Conservation (phyloP, 2,797 vertebrate genomes). For the Gobio occitaniae region DNA sequence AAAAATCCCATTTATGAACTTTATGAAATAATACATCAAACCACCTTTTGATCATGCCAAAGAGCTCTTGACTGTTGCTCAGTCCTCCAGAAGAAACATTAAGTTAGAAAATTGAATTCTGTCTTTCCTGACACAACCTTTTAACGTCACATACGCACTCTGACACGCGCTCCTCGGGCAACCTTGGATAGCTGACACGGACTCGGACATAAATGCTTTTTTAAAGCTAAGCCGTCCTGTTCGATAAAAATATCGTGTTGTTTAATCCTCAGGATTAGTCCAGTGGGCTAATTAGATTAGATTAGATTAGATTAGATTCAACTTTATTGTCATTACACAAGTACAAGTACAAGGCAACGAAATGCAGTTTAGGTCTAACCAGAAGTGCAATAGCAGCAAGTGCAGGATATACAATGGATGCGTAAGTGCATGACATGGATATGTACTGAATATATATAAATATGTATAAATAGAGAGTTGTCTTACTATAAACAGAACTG, state of each 20-base stretch:
- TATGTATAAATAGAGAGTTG: no score
- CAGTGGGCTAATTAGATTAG: constrained; percentile 61
- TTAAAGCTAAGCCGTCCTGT: constrained; percentile 50
- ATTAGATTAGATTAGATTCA: no score
- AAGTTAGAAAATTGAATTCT: constrained; percentile 42
- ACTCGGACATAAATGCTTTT: constrained; percentile 47
- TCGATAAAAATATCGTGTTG: constrained; percentile 59
- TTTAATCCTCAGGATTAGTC: constrained; percentile 62
- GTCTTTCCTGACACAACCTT: constrained; percentile 49
- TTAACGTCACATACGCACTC: constrained; percentile 29
- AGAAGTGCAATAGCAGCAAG: no score
- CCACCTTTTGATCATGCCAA: constrained; percentile 30
- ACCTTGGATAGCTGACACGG: constrained; percentile 53
- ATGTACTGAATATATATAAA: no score
- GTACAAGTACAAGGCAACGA: no score
- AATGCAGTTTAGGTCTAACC: no score
- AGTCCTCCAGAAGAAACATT: constrained; percentile 29
- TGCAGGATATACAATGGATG: no score
- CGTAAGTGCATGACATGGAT: no score
- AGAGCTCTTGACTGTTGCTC: constrained; percentile 22
- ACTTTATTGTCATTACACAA: no score
- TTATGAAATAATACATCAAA: constrained; percentile 40
- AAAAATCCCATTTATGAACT: neutral
- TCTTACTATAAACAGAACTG: no score
- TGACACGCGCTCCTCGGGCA: constrained; percentile 43